These are phyloP conservation scores for Gracilinanus agilis DNA, from an alignment of 2,113 vertebrate genomes.

Conservation along the genomic window DNA sequence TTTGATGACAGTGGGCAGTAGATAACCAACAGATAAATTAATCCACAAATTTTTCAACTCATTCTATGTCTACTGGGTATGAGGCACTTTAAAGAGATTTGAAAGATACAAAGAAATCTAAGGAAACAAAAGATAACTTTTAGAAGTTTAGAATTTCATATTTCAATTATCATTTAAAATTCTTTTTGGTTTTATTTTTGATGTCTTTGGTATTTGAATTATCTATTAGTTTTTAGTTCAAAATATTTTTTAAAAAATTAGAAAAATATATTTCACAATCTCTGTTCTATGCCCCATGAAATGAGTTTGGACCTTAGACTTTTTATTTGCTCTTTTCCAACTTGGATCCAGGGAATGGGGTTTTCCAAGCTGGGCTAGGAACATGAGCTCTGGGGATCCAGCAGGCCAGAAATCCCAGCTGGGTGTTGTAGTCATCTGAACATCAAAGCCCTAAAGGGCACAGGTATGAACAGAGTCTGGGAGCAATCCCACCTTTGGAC, in stretches of 20 bases:
- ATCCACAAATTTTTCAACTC: background rate
- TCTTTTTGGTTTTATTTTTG: background rate
- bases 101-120: background rate
- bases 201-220: background rate
- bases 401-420: too few species aligned
- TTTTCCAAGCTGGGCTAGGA: too few species aligned
- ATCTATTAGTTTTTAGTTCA: background rate
- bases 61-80: background rate
- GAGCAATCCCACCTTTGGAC: too few species aligned
- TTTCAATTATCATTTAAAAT: background rate
- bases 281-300: background rate
- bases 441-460: too few species aligned
- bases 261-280: background rate
- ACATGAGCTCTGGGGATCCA: too few species aligned
- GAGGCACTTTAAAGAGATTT: background rate
- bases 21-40: background rate
- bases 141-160: background rate
- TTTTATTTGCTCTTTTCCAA: too few species aligned
- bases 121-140: background rate
- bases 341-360: too few species aligned
- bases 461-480: too few species aligned
- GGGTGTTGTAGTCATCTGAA: too few species aligned
- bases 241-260: background rate
- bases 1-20: background rate
- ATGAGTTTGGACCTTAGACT: too few species aligned